These are phyloP conservation scores for Anneissia japonica DNA, from an alignment of 35 echinoderm and acorn worm genomes.

Conservation along the genomic window DNA sequence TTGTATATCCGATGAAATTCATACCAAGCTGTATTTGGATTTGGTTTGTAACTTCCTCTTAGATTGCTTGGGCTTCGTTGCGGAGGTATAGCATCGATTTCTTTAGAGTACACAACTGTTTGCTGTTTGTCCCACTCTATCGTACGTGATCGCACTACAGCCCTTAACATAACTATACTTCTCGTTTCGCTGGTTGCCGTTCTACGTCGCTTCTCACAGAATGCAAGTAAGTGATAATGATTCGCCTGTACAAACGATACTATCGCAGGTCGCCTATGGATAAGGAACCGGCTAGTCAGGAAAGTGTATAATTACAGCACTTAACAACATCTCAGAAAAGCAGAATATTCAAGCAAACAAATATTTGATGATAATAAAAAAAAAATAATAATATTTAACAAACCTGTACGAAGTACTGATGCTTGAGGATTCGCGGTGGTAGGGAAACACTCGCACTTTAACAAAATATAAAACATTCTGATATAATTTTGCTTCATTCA, in stretches of 20 bases:
- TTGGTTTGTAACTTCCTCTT: not conserved
- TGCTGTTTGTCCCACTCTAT: not conserved
- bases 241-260: not conserved
- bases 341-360: no score
- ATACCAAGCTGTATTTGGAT: not conserved
- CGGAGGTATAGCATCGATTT: not conserved
- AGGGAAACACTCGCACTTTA: not conserved
- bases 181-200: not conserved
- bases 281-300: no score
- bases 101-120: not conserved
- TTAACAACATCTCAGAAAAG: no score
- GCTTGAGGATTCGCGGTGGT: not conserved
- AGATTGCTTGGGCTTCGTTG: not conserved
- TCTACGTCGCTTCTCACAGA: not conserved
- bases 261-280: not conserved
- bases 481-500: no score
- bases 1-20: no score
- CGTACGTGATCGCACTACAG: not conserved
- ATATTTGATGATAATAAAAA: no score
- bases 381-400: not conserved
- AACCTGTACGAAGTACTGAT: not conserved
- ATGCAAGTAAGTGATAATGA: not conserved
- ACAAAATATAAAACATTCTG: no score
- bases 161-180: not conserved
- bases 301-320: no score